Conservation (phyloP, 2,797 vertebrate species). For the Masticophis lateralis region DNA sequence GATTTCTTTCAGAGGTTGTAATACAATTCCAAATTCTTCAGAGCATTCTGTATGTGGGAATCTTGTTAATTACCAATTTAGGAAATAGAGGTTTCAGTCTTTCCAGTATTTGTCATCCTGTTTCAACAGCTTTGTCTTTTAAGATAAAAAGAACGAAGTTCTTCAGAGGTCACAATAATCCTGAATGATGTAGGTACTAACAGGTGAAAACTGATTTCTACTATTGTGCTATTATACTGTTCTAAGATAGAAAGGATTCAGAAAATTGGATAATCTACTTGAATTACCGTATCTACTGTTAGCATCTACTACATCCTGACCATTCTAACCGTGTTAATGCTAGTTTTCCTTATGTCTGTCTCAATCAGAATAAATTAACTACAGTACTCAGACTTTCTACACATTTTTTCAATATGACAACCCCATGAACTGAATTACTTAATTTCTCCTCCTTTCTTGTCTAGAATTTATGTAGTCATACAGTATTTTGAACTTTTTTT, state of each 20-base stretch:
- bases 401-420: not conserved
- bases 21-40: constrained; percentile 58
- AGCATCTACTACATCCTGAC: not conserved
- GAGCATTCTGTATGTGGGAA: constrained; percentile 39
- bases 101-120: constrained; percentile 36
- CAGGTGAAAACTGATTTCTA: constrained; percentile 67
- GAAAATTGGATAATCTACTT: constrained; percentile 36
- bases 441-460: constrained; percentile 4
- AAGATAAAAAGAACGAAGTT: constrained; percentile 58
- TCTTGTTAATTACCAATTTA: constrained; percentile 42
- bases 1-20: constrained; percentile 63
- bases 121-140: constrained; percentile 58
- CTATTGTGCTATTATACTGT: constrained; percentile 35
- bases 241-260: constrained; percentile 32
- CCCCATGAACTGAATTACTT: constrained; percentile 20
- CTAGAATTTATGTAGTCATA: constrained; percentile 17
- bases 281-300: not conserved
- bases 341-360: not conserved
- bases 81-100: constrained; percentile 53
- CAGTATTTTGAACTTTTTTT: not conserved
- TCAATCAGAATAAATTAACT: constrained; percentile 4
- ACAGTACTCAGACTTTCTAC: constrained; percentile 19
- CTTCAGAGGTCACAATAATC: constrained; percentile 57
- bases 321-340: not conserved
- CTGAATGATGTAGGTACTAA: constrained; percentile 51